These are phyloP conservation scores for Monopis laevigella DNA, from an alignment of 2,888 invertebrate species.

Conservation along the genomic window DNA sequence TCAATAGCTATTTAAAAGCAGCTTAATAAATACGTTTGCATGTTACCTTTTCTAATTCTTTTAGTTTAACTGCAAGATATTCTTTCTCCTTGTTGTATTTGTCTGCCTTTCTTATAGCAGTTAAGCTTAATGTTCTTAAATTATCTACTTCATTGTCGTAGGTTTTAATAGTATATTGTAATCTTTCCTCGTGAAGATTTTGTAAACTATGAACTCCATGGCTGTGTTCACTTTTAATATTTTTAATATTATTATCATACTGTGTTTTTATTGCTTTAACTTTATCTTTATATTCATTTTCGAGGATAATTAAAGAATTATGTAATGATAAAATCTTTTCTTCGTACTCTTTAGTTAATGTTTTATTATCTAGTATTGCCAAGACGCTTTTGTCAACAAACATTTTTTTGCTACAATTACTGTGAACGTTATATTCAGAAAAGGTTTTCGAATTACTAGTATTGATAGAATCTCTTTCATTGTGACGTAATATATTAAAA, in stretches of 20 bases:
- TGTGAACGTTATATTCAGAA: no score
- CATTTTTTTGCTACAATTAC: no score
- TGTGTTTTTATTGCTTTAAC: slow-evolving; percentile 57
- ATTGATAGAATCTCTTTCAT: no score
- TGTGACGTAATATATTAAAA: no score
- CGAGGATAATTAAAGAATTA: slow-evolving; percentile 36
- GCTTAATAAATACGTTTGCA: no score
- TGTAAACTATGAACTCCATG: slow-evolving; percentile 65
- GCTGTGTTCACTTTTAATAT: slow-evolving; percentile 60
- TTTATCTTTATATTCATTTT: slow-evolving; percentile 47
- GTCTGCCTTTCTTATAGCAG: slow-evolving; percentile 51
- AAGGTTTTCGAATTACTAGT: no score
- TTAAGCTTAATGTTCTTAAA: slow-evolving; percentile 51
- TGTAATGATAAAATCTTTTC: slow-evolving; percentile 35
- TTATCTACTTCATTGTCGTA: slow-evolving; percentile 63
- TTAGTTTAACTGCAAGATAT: slow-evolving; percentile 31
- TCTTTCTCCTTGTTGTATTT: slow-evolving; percentile 47
- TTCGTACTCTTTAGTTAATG: slow-evolving; percentile 33
- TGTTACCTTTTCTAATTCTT: slow-evolving; percentile 1
- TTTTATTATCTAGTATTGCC: slow-evolving; percentile 33
- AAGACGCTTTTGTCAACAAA: slow-evolving; percentile 29
- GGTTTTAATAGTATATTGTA: slow-evolving; percentile 50
- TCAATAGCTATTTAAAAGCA: no score
- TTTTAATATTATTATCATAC: slow-evolving; percentile 62
- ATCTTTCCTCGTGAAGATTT: slow-evolving; percentile 57